Evolutionary conservation across 2,797 vertebrate species (phyloP).

Genomic region (Chiropotes sagulatus): DNA sequence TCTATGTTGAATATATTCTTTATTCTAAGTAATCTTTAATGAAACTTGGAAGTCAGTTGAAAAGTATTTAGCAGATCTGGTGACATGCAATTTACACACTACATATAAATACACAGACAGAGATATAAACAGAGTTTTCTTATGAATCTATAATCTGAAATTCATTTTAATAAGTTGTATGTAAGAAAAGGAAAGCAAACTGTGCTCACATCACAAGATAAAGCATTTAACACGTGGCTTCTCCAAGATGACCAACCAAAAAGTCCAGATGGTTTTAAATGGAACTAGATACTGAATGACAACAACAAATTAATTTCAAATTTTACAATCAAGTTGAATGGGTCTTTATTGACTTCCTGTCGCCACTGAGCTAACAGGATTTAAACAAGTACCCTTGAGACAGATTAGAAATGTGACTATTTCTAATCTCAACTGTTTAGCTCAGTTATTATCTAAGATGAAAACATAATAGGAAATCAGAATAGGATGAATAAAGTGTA

Average conservation of each 20-base stretch:
- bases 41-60: neutral
- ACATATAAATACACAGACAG: neutral
- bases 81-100: neutral
- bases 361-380: constrained; percentile 51
- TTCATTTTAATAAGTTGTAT: neutral
- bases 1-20: neutral
- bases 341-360: constrained; percentile 61
- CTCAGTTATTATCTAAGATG: constrained; percentile 1
- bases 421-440: constrained; percentile 57
- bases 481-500: constrained; percentile 44
- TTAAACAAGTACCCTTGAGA: constrained; percentile 71
- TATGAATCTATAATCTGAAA: neutral
- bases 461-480: neutral
- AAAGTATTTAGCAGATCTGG: neutral
- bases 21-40: constrained; percentile 20
- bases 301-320: constrained; percentile 43
- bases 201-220: neutral
- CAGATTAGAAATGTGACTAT: neutral
- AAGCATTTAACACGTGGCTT: neutral
- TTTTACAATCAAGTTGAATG: neutral
- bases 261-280: neutral
- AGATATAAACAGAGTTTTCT: neutral
- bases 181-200: neutral
- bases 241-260: neutral
- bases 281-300: neutral